phyloP scores from a whole-genome alignment of 1,140 invertebrate genomes.

The Drosophila santomea region DNA sequence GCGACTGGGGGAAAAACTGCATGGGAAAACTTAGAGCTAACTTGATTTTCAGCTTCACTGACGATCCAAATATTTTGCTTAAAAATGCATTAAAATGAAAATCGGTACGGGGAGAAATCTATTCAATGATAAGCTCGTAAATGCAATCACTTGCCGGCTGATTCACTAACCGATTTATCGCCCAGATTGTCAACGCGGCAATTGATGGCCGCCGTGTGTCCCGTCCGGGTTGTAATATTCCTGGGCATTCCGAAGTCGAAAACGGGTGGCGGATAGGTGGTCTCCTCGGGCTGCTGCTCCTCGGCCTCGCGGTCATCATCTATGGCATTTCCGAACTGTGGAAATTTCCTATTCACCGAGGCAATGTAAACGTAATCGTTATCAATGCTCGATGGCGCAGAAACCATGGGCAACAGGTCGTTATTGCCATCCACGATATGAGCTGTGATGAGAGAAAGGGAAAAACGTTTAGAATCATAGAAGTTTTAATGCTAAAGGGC shows the following conservation, averaged over 20 bases:
- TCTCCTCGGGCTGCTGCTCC: conserved; percentile 55
- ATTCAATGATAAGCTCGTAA: conserved; percentile 48
- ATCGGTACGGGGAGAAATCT: conserved; percentile 12
- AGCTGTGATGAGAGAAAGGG: conserved; percentile 31
- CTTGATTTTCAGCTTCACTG: conserved; percentile 78
- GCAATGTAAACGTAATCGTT: conserved; percentile 73
- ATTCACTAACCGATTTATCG: conserved; percentile 91
- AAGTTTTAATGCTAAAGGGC: not conserved
- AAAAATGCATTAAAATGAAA: conserved; percentile 64
- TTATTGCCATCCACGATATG: conserved; percentile 39
- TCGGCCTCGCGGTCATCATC: conserved; percentile 52
- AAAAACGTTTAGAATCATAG: not conserved
- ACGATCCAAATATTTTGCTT: conserved; percentile 68
- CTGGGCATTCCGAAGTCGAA: conserved; percentile 92
- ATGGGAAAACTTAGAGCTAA: conserved; percentile 54
- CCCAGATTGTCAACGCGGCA: conserved; percentile 93
- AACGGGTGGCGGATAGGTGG: conserved; percentile 86
- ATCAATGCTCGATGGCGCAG: conserved; percentile 40
- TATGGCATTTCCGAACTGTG: conserved; percentile 61
- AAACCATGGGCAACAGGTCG: conserved; percentile 66
- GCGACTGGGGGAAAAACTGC: conserved; percentile 18
- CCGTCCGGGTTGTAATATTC: conserved; percentile 92
- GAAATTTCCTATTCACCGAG: conserved; percentile 57
- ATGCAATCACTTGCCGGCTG: conserved; percentile 28
- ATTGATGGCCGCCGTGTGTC: conserved; percentile 93